A percentile compares a stretch with the other conserved stretches of the same genome.
phyloP scores from a whole-genome alignment of 2,113 vertebrate species.

The Vombatus ursinus region DNA sequence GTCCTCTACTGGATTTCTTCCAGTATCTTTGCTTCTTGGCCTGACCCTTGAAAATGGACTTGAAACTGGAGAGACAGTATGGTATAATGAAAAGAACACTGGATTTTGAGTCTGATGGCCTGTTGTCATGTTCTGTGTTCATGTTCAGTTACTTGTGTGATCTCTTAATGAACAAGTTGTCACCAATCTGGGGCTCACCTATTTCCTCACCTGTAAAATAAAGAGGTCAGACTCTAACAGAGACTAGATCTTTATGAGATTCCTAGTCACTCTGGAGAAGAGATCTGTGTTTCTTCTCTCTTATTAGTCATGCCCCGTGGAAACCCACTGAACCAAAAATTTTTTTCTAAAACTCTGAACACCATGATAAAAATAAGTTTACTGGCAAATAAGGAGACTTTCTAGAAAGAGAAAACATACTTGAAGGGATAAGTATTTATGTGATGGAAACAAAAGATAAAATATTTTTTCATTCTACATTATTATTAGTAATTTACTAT shows the following conservation, averaged over 20 bases:
- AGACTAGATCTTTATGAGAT: neutral
- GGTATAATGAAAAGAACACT: neutral
- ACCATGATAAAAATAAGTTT: neutral
- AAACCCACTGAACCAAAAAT: neutral
- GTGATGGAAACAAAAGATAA: neutral
- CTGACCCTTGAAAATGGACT: neutral
- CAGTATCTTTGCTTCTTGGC: neutral
- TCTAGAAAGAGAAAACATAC: neutral
- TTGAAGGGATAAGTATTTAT: neutral
- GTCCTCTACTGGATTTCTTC: neutral
- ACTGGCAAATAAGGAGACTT: neutral
- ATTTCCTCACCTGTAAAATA: neutral
- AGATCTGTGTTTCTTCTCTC: neutral
- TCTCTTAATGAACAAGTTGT: neutral
- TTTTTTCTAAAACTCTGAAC: neutral
- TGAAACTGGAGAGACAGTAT: neutral
- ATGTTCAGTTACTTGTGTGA: neutral
- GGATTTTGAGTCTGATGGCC: neutral
- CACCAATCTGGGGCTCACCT: neutral
- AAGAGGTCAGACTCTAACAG: neutral
- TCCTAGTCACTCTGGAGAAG: neutral
- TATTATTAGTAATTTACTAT: neutral
- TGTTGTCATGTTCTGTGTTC: neutral
- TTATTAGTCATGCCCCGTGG: neutral
- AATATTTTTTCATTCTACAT: neutral